Evolutionary conservation across 2,888 invertebrate genomes (phyloP).

Genomic region (Trissoscelio sp.): DNA sequence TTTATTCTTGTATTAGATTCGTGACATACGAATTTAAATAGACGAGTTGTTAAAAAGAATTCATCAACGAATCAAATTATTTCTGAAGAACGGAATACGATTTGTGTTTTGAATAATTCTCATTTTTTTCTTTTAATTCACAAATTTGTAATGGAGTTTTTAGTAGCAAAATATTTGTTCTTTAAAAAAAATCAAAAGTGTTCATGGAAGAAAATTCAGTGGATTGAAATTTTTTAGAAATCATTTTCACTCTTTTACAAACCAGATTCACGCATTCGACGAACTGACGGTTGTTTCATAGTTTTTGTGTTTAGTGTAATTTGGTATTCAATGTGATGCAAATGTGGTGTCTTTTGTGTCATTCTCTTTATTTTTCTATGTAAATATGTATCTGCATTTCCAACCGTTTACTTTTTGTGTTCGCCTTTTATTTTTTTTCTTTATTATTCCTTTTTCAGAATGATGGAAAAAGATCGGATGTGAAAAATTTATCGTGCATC

Average conservation of each 20-base stretch:
- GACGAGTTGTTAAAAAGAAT: not conserved
- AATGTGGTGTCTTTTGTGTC: slow-evolving; percentile 19
- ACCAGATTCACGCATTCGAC: slow-evolving; percentile 29
- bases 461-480: not conserved
- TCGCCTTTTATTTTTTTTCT: too few relatives aligned
- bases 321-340: slow-evolving; percentile 24
- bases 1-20: slow-evolving; percentile 37
- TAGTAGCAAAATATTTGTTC: too few relatives aligned
- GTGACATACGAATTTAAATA: slow-evolving; percentile 14
- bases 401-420: too few relatives aligned
- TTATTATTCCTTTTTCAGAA: too few relatives aligned
- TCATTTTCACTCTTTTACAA: slow-evolving; percentile 21
- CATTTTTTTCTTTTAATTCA: too few relatives aligned
- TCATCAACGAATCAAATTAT: slow-evolving; percentile 21
- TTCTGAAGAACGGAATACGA: not conserved
- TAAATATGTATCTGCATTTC: too few relatives aligned
- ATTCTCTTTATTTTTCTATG: slow-evolving; percentile 23
- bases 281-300: slow-evolving; percentile 29
- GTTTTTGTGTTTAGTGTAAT: slow-evolving; percentile 27
- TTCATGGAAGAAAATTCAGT: not conserved
- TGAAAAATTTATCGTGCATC: slow-evolving; percentile 41
- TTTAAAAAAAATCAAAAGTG: too few relatives aligned
- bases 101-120: not conserved
- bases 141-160: too few relatives aligned
- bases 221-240: not conserved